A percentile compares a stretch with the other conserved stretches of the same genome.
Evolutionary conservation across 1,140 invertebrate genomes (phyloP).

Genomic region (Diachasmimorpha longicaudata): DNA sequence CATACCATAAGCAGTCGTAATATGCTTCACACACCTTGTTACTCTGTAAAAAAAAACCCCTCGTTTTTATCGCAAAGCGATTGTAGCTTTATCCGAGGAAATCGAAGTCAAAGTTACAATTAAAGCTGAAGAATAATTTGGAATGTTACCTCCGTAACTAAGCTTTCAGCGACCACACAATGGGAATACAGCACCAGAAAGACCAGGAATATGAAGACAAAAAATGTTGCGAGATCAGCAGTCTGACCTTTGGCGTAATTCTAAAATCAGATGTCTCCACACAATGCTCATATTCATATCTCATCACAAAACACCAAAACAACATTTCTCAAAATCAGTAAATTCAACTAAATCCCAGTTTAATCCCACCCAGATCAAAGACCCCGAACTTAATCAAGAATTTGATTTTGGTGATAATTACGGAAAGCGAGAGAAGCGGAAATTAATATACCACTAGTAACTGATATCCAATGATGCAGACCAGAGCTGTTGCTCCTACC

Average conservation of each 20-base stretch:
- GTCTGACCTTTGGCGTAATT: constrained; percentile 38
- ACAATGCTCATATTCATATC: too few species aligned
- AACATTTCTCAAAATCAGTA: too few species aligned
- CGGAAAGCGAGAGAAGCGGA: background rate
- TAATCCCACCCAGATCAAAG: too few species aligned
- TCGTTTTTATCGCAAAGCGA: too few species aligned
- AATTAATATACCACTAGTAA: constrained; percentile 41
- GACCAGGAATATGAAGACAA: constrained; percentile 45
- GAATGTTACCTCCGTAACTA: constrained; percentile 44
- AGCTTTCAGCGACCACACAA: constrained; percentile 44
- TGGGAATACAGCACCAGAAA: constrained; percentile 43
- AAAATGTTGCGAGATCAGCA: constrained; percentile 40
- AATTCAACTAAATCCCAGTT: too few species aligned
- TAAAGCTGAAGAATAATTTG: too few species aligned
- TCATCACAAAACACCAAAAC: too few species aligned
- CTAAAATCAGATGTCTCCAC: constrained; percentile 26
- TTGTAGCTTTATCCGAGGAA: too few species aligned
- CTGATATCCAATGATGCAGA: constrained; percentile 52
- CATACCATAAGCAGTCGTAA: constrained; percentile 35
- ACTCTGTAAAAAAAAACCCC: constrained; percentile 23
- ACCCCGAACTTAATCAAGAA: too few species aligned
- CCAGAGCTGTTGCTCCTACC: constrained; percentile 40
- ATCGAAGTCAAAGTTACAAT: too few species aligned
- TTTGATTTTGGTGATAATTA: too few species aligned
- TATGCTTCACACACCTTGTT: constrained; percentile 30